Conservation (phyloP, 2,888 invertebrate genomes). For the Hemithea aestivaria region DNA sequence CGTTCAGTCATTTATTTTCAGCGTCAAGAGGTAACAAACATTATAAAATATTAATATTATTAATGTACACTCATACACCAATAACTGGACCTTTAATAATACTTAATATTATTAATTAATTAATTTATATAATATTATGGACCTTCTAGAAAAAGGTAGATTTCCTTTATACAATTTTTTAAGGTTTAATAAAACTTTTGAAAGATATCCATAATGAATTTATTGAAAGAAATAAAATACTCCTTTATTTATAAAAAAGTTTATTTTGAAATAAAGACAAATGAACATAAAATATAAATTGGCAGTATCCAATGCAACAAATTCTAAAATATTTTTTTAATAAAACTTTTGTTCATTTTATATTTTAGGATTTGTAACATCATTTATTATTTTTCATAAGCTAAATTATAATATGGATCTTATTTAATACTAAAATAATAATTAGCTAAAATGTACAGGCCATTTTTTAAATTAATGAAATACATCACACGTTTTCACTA, state of each 20-base stretch:
- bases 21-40: no score
- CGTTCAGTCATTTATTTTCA: no score
- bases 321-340: slow-evolving; percentile 29
- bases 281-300: slow-evolving; percentile 59
- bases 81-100: no score
- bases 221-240: no score
- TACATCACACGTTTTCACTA: slow-evolving; percentile 48
- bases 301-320: slow-evolving; percentile 45
- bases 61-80: no score
- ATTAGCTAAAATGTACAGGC: slow-evolving; percentile 68
- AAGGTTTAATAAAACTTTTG: no score
- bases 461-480: slow-evolving; percentile 48
- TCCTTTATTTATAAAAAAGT: slow-evolving; percentile 22
- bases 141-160: no score
- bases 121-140: no score
- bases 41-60: no score
- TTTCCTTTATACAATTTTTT: no score
- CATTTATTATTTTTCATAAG: slow-evolving; percentile 28
- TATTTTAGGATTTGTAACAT: slow-evolving; percentile 16
- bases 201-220: no score
- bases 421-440: slow-evolving; percentile 30
- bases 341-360: neutral
- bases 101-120: no score
- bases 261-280: slow-evolving; percentile 46
- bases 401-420: slow-evolving; percentile 29